Evolutionary conservation across 2,113 vertebrate species (phyloP).

Genomic region (Tragulus kanchil): DNA sequence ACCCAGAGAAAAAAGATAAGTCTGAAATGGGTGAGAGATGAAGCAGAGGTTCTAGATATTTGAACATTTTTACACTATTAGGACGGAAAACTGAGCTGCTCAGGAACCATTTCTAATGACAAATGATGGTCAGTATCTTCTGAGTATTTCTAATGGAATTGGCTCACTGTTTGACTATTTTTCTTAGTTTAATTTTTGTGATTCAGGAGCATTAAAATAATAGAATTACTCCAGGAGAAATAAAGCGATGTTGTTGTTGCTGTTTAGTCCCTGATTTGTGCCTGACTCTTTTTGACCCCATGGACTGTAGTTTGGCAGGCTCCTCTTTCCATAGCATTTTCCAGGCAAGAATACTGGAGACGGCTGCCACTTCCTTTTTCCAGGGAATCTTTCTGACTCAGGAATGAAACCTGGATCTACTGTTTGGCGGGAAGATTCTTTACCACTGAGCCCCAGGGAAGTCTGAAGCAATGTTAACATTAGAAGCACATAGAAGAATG

Average conservation of each 20-base stretch:
- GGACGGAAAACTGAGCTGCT: not conserved
- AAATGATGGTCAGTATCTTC: not conserved
- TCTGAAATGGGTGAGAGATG: not conserved
- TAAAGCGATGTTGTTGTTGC: not conserved
- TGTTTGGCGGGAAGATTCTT: not conserved
- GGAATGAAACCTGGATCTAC: not conserved
- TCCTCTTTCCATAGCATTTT: not conserved
- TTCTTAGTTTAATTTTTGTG: not conserved
- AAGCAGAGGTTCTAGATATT: not conserved
- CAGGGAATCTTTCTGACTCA: not conserved
- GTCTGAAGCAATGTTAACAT: not conserved
- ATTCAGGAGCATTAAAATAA: not conserved
- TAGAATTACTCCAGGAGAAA: not conserved
- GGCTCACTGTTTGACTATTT: not conserved
- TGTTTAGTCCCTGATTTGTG: not conserved
- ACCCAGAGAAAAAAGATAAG: slow-evolving; percentile 9
- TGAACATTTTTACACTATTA: not conserved
- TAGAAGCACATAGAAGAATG: not conserved
- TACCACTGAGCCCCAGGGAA: not conserved
- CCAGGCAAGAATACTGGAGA: not conserved
- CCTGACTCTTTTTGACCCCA: not conserved
- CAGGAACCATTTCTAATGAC: not conserved
- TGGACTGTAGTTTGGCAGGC: not conserved
- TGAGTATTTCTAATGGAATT: not conserved
- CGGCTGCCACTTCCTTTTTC: not conserved